Evolutionary conservation across 2,797 vertebrate species (phyloP), one percentile per base, ranked within the genome.

Genomic region (Gambusia yucatana): DNA sequence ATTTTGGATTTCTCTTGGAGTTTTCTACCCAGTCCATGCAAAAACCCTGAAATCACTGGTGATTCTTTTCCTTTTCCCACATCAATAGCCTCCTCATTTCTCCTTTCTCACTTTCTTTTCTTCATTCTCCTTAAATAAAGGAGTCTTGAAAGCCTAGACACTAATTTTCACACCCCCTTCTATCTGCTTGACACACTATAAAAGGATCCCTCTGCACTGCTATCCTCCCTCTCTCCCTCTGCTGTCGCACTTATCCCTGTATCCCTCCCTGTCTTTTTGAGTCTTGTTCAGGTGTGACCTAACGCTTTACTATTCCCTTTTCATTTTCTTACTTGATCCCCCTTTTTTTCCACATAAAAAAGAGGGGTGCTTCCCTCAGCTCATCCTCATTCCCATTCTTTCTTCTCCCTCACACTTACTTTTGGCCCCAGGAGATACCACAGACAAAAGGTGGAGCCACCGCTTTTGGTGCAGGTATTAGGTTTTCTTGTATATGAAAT

Each of bases 401-500:
- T 92, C 86, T 90, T 91, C 86, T 87, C 30, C 84, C 86, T 90
- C 86, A 80, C 81, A 78, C 88, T 87, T 83, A 82, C 79, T 81
- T 79, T 55, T 79, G 77, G 89, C 92, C 92, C 80, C 88, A 75
- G 90, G 93, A 92, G 90, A 89, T 82, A 55, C 87, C 85, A 90
- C 79, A 86, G 87, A 92, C 93, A 93, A 92, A 90, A 93, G 92
- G 92, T 93, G 91, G 90, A 93, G 90, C 80, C 79, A 48, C 84
- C 85, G 85, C 84, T 92, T 92, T 86, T 55, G 61, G 28, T 41
- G 44, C 41, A 46, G 50, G 85, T 88, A 89, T 94, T 92, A 81
- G 65, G 89, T 95, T 94, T 89, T 91, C 59, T 80, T 92, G 76
- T 76, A 80, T 81, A 85, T 88, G 84, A 88, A 91, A 93, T 85